These are phyloP conservation scores for Sapajus apella DNA, from an alignment of 2,113 vertebrate genomes.

Conservation along the genomic window DNA sequence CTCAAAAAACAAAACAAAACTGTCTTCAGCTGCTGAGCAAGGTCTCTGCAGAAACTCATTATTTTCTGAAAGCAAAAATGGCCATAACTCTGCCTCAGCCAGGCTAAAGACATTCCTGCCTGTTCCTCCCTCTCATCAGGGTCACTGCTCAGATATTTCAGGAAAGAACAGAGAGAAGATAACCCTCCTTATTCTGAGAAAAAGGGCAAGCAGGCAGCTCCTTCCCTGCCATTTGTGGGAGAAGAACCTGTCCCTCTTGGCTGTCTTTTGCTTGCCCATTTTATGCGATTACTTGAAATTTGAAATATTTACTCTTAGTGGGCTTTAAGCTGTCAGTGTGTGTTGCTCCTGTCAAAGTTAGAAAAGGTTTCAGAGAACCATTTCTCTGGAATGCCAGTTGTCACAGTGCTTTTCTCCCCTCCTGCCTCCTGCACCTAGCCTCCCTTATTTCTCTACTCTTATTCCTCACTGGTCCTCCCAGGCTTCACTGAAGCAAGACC, in stretches of 20 bases:
- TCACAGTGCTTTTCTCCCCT: fast-evolving
- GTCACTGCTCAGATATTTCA: neutral
- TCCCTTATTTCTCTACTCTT: neutral
- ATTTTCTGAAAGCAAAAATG: neutral
- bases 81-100: neutral
- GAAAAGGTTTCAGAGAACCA: neutral
- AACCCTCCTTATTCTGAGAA: neutral
- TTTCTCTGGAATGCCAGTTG: neutral
- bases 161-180: neutral
- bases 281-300: neutral
- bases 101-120: neutral
- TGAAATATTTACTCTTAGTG: neutral
- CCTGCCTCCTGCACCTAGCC: fast-evolving
- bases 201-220: neutral
- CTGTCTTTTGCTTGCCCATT: neutral
- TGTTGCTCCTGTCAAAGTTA: neutral
- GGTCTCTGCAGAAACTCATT: neutral
- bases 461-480: too few species aligned
- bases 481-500: neutral
- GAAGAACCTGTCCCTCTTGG: fast-evolving
- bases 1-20: neutral
- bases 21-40: neutral
- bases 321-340: neutral
- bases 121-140: neutral
- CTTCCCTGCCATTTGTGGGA: neutral